Percentiles rank a stretch among this genome's conserved stretches.
Conservation (phyloP, 2,888 invertebrate species). For the Theodoxus fluviatilis region DNA sequence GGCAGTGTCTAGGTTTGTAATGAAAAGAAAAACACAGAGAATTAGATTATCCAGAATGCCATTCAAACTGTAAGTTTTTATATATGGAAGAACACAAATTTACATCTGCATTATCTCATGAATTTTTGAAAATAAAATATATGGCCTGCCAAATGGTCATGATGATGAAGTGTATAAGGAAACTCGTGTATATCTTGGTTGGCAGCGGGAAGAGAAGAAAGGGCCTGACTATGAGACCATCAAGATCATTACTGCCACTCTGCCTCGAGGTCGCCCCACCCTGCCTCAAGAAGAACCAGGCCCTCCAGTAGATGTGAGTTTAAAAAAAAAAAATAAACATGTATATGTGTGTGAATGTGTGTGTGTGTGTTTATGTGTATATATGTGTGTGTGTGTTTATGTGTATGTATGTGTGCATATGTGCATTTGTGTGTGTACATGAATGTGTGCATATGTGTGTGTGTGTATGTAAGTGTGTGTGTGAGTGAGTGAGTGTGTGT, state of each 20-base stretch:
- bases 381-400: background rate
- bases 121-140: too few relatives aligned
- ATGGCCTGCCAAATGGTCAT: too few relatives aligned
- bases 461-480: background rate
- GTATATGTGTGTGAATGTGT: background rate
- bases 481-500: background rate
- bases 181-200: too few relatives aligned
- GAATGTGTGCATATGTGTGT: background rate
- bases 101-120: background rate
- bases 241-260: slow-evolving; percentile 34
- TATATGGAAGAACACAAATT: background rate
- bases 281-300: slow-evolving; percentile 38
- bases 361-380: background rate
- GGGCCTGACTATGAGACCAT: slow-evolving; percentile 46
- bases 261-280: slow-evolving; percentile 42
- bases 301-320: slow-evolving; percentile 53
- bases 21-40: too few relatives aligned
- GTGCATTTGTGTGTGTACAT: background rate
- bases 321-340: background rate
- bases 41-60: too few relatives aligned
- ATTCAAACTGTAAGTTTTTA: too few relatives aligned
- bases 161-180: too few relatives aligned
- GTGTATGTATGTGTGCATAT: too few relatives aligned
- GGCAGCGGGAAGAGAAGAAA: slow-evolving; percentile 42
- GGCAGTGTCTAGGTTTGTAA: too few relatives aligned